Conservation (phyloP, 2,113 vertebrate genomes). For the Strigops habroptila region DNA sequence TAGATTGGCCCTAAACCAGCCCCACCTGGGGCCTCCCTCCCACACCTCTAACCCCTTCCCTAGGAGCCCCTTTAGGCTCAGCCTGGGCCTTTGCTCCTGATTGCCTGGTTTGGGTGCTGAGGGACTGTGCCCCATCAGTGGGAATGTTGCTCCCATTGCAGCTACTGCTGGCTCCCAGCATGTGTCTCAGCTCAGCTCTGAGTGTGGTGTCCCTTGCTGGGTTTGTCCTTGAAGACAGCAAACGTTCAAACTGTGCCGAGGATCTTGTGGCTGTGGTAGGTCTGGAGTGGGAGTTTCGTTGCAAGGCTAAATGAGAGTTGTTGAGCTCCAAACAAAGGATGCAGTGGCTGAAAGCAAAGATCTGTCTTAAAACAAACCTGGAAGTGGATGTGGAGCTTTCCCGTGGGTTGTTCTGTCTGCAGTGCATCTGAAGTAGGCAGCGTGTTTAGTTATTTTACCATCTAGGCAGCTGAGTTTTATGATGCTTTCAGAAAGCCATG, state of each 20-base stretch:
- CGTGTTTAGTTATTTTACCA: background rate
- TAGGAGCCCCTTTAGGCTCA: background rate
- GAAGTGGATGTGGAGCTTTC: background rate
- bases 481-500: background rate
- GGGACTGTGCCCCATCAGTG: accelerated
- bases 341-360: background rate
- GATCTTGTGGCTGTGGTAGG: background rate
- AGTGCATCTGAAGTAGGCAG: background rate
- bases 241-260: accelerated
- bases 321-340: background rate
- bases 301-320: background rate
- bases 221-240: background rate
- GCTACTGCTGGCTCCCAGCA: accelerated
- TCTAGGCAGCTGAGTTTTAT: background rate
- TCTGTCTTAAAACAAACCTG: too few species aligned
- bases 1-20: background rate
- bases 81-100: background rate
- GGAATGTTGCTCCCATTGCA: accelerated
- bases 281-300: too few species aligned
- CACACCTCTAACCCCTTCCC: background rate
- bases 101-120: background rate
- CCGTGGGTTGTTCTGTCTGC: background rate
- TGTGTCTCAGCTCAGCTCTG: accelerated
- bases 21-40: background rate
- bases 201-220: accelerated